Evolutionary conservation across 2,888 invertebrate genomes (phyloP).

Genomic region (Diaperis boleti): DNA sequence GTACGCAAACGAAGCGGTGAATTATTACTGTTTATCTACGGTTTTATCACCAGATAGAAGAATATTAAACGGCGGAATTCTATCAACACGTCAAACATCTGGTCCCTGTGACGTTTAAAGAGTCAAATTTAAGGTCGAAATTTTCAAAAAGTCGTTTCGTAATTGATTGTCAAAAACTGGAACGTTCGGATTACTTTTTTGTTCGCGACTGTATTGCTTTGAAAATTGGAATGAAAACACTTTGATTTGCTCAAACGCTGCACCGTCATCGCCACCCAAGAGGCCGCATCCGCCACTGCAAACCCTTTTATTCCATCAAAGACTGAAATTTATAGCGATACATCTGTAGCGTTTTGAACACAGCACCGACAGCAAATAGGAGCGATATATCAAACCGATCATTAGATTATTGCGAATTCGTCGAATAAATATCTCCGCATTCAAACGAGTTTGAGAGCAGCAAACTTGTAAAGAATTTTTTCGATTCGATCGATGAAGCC

Average conservation of each 20-base stretch:
- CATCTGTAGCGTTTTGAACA: slow-evolving; percentile 24
- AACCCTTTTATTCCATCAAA: slow-evolving; percentile 25
- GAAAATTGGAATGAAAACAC: no score
- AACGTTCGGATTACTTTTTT: no score
- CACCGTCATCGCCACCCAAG: no score
- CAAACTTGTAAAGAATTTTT: slow-evolving; percentile 12
- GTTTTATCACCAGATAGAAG: background rate
- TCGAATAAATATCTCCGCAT: slow-evolving; percentile 23
- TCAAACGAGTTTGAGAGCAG: slow-evolving; percentile 9
- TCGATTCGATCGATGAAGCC: slow-evolving; percentile 14
- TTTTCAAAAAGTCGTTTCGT: no score
- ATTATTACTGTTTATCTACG: background rate
- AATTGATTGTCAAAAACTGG: no score
- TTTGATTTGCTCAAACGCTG: no score
- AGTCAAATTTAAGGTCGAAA: no score
- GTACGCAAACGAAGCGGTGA: background rate
- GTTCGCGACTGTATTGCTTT: no score
- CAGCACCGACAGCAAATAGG: slow-evolving; percentile 12
- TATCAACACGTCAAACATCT: slow-evolving; percentile 14
- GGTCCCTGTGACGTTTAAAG: slow-evolving; percentile 11
- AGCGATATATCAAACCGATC: slow-evolving; percentile 25
- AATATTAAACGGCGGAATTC: slow-evolving; percentile 2
- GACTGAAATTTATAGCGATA: slow-evolving; percentile 15
- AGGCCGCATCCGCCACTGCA: slow-evolving; percentile 1
- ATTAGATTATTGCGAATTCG: slow-evolving; percentile 25